Evolutionary conservation across 2,888 invertebrate genomes (phyloP).

Genomic region (Ptychoptera albimana): DNA sequence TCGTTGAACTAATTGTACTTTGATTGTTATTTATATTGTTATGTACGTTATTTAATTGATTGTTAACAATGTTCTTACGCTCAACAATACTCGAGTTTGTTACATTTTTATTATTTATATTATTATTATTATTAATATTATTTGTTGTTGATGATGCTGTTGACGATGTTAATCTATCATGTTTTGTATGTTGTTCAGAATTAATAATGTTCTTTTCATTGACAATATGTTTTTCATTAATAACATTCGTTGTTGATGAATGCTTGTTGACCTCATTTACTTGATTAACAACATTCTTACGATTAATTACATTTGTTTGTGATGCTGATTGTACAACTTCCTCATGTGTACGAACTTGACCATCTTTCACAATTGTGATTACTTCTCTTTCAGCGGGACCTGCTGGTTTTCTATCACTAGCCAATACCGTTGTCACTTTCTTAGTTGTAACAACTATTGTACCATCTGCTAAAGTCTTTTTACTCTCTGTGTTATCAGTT

Average conservation of each 20-base stretch:
- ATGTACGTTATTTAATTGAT: no score
- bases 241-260: constrained; percentile 7
- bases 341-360: constrained; percentile 24
- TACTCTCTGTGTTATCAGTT: constrained; percentile 26
- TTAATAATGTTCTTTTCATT: background rate
- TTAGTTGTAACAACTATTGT: constrained; percentile 35
- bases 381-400: constrained; percentile 22
- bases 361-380: constrained; percentile 17
- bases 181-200: constrained; percentile 2
- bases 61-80: background rate
- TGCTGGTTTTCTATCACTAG: constrained; percentile 22
- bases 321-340: constrained; percentile 23
- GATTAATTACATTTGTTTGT: constrained; percentile 22
- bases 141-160: background rate
- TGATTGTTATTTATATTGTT: no score
- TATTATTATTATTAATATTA: background rate
- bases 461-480: constrained; percentile 35
- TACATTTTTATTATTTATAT: background rate
- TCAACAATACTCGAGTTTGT: background rate
- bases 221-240: constrained; percentile 2
- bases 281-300: constrained; percentile 6
- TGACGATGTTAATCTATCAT: background rate
- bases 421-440: constrained; percentile 29
- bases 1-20: no score
- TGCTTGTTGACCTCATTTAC: constrained; percentile 13